A percentile compares a stretch with the other conserved stretches of the same genome.
Evolutionary conservation across 2,113 vertebrate genomes (phyloP).

Genomic region (Heliornis fulica): DNA sequence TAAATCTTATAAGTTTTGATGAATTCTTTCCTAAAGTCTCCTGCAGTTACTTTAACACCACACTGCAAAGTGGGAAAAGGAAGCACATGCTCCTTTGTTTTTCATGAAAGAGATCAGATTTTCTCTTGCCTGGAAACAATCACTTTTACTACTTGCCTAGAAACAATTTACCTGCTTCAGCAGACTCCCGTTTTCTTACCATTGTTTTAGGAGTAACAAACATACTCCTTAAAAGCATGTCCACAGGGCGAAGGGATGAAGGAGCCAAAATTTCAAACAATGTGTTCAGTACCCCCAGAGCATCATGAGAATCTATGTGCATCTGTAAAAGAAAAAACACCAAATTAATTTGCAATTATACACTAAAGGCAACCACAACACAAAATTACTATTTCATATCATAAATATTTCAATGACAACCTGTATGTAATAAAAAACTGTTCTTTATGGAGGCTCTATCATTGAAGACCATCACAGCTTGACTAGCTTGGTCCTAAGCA

Average conservation of each 20-base stretch:
- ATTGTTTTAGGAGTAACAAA: conserved; percentile 89
- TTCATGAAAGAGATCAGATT: neutral
- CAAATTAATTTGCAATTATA: neutral
- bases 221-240: conserved; percentile 98
- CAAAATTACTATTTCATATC: neutral
- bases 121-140: neutral
- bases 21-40: neutral
- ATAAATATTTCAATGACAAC: neutral
- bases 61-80: neutral
- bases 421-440: neutral
- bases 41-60: neutral
- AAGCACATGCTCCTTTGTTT: neutral
- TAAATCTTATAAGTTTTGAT: neutral
- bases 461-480: neutral
- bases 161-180: too few species aligned
- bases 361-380: neutral
- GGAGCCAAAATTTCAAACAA: conserved; percentile 95
- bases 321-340: conserved; percentile 75
- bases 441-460: neutral
- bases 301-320: conserved; percentile 95
- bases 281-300: conserved; percentile 92
- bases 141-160: too few species aligned
- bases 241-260: conserved; percentile 94
- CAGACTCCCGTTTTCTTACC: conserved; percentile 75
- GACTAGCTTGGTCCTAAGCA: neutral